A percentile compares a stretch with the other conserved stretches of the same genome.
Evolutionary conservation across 2,113 vertebrate species (phyloP).

Genomic region (Lathamus discolor): DNA sequence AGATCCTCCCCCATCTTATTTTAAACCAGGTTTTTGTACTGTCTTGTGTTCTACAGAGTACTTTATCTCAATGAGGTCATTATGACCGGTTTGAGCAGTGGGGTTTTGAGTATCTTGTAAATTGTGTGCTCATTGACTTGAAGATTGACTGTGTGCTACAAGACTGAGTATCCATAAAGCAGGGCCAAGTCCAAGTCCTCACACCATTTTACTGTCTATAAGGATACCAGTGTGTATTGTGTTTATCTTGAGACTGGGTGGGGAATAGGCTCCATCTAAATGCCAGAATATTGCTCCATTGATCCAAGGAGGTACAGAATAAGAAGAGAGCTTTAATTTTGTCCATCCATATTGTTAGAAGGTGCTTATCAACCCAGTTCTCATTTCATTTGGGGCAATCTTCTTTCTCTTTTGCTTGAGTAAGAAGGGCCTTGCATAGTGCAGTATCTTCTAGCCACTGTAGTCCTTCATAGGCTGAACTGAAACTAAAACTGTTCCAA

Average conservation of each 20-base stretch:
- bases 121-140: neutral
- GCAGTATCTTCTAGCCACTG: neutral
- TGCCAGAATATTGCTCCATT: neutral
- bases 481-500: neutral
- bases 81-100: neutral
- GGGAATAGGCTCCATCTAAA: neutral
- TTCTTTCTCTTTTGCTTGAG: neutral
- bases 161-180: neutral
- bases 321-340: neutral
- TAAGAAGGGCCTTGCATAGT: neutral
- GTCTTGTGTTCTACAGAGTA: neutral
- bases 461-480: neutral
- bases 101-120: neutral
- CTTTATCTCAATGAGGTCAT: neutral
- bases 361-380: neutral
- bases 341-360: neutral
- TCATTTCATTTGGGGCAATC: neutral
- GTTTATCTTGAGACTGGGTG: neutral
- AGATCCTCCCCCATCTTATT: neutral
- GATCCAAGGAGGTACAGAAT: neutral
- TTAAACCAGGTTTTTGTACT: neutral
- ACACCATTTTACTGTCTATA: neutral
- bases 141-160: neutral
- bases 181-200: neutral
- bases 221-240: neutral